A percentile compares a stretch with the other conserved stretches of the same genome.
Evolutionary conservation across 2,888 invertebrate species (phyloP).

Genomic region (Amiota communis): DNA sequence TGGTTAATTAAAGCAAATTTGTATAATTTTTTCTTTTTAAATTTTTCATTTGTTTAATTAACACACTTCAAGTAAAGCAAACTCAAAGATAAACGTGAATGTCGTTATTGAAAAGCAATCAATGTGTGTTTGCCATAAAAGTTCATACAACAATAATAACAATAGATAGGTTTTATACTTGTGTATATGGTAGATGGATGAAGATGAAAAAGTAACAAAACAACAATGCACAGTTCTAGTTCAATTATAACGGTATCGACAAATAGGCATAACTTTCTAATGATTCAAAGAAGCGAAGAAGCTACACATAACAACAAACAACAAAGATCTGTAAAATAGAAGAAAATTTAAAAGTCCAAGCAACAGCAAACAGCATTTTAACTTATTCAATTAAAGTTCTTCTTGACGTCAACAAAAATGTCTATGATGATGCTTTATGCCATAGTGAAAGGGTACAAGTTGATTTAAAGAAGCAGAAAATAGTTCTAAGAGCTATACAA

Average conservation of each 20-base stretch:
- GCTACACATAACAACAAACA: neutral
- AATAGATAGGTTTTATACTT: no score
- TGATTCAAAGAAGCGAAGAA: neutral
- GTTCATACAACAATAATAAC: neutral
- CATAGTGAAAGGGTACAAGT: slow-evolving; percentile 14
- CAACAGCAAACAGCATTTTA: neutral
- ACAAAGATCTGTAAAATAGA: neutral
- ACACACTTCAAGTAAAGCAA: neutral
- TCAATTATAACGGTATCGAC: slow-evolving; percentile 29
- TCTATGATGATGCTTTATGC: neutral
- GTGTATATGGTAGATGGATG: no score
- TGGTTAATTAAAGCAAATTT: neutral
- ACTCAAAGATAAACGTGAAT: neutral
- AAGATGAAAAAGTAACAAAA: neutral
- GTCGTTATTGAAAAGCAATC: neutral
- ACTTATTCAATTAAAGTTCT: slow-evolving; percentile 31
- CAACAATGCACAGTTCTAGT: neutral
- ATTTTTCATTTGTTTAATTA: no score
- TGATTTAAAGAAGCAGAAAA: neutral
- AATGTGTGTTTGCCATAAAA: neutral
- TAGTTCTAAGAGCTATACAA: neutral
- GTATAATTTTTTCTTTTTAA: no score
- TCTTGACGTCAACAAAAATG: neutral
- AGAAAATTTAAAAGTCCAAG: neutral
- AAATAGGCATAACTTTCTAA: slow-evolving; percentile 30